phyloP scores from a whole-genome alignment of 2,113 vertebrate genomes.

The Pagrus major region DNA sequence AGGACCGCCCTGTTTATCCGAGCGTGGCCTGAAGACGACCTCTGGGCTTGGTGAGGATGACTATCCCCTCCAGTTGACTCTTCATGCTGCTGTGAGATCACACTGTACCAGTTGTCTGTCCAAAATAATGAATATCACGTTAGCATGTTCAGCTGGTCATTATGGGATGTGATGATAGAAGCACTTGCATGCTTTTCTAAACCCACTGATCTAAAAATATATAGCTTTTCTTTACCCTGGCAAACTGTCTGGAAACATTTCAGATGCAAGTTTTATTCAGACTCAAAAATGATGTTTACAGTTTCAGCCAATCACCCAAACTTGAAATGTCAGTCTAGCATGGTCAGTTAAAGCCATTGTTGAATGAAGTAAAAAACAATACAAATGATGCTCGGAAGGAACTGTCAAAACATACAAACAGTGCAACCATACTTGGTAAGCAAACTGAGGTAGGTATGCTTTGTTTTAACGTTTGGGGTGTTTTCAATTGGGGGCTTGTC shows the following conservation, averaged over 20 bases:
- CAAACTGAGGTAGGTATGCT: constrained; percentile 58
- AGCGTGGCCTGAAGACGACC: constrained; percentile 51
- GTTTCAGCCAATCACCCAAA: constrained; percentile 12
- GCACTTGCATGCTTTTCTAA: background rate
- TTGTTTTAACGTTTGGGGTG: constrained; percentile 47
- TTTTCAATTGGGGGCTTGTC: constrained; percentile 49
- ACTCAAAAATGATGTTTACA: constrained; percentile 45
- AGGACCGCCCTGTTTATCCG: constrained; percentile 82
- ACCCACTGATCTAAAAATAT: constrained; percentile 11
- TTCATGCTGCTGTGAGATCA: constrained; percentile 20
- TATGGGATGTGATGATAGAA: background rate
- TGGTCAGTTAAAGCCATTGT: constrained; percentile 26
- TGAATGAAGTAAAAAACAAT: constrained; percentile 46
- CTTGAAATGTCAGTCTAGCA: constrained; percentile 1
- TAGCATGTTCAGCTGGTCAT: constrained; percentile 9
- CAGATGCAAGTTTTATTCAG: constrained; percentile 11
- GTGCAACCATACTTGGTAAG: constrained; percentile 42
- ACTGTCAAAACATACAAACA: constrained; percentile 49
- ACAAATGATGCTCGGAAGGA: constrained; percentile 4
- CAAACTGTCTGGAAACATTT: constrained; percentile 23
- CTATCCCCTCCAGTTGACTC: constrained; percentile 20
- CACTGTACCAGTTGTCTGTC: constrained; percentile 53
- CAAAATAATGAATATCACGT: constrained; percentile 23
- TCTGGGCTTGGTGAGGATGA: constrained; percentile 40
- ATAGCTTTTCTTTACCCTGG: background rate